phyloP scores from a whole-genome alignment of 2,888 invertebrate genomes.

The Helicoverpa assulta region DNA sequence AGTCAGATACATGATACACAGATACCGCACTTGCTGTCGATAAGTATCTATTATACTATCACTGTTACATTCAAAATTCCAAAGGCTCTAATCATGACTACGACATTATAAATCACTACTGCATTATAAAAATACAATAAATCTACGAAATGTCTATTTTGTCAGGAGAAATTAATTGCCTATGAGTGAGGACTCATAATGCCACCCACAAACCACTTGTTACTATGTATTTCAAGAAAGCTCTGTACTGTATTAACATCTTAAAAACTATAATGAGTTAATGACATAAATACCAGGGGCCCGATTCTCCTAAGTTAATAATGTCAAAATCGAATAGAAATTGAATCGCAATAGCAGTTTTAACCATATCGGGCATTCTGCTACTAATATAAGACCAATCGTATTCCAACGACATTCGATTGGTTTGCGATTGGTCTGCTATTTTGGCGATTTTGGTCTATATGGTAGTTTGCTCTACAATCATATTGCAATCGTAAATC shows the following conservation, averaged over 20 bases:
- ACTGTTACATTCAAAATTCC: constrained; percentile 18
- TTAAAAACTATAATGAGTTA: constrained; percentile 24
- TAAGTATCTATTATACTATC: constrained; percentile 6
- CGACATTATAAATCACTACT: constrained; percentile 24
- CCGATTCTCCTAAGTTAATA: too few species aligned
- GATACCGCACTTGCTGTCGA: constrained; percentile 6
- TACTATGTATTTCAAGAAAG: constrained; percentile 6
- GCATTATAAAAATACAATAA: constrained; percentile 52
- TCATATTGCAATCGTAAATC: too few species aligned
- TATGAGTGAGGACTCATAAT: constrained; percentile 6
- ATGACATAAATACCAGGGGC: background rate
- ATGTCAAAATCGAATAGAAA: too few species aligned
- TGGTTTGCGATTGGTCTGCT: too few species aligned
- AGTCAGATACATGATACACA: background rate
- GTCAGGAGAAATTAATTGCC: constrained; percentile 22
- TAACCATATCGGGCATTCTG: too few species aligned
- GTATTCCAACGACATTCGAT: too few species aligned
- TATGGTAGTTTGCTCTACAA: too few species aligned
- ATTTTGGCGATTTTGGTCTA: too few species aligned
- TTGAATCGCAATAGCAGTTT: too few species aligned
- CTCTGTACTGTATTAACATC: constrained; percentile 8
- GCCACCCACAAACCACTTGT: constrained; percentile 29
- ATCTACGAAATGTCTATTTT: constrained; percentile 22
- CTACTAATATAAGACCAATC: too few species aligned
- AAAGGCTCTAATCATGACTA: constrained; percentile 31